These are phyloP conservation scores for Sebastiscus tertius DNA, from an alignment of 2,797 vertebrate species.

Conservation along the genomic window DNA sequence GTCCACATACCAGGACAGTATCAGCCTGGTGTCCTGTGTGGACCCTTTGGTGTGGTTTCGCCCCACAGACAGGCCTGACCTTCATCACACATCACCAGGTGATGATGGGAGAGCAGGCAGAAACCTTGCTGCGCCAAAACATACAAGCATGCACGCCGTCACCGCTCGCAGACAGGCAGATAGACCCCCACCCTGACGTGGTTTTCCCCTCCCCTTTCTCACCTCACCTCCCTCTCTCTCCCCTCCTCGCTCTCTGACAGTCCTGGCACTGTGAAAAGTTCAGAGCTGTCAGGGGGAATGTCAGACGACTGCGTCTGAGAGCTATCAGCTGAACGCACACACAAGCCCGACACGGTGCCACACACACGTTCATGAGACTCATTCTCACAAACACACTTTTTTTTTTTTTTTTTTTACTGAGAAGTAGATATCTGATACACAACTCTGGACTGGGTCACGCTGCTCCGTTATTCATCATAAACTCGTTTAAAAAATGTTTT, in stretches of 20 bases:
- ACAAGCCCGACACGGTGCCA: conserved; percentile 14
- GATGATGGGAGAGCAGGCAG: conserved; percentile 81
- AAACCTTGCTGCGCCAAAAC: conserved; percentile 69
- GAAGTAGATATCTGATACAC: conserved; percentile 40
- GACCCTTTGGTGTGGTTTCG: conserved; percentile 66
- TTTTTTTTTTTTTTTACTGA: not conserved
- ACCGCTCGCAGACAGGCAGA: conserved; percentile 31
- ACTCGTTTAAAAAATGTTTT: not conserved
- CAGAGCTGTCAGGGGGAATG: conserved; percentile 95
- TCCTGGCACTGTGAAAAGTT: conserved; percentile 92
- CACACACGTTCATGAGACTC: conserved; percentile 34
- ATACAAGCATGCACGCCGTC: conserved; percentile 42
- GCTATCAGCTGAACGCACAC: conserved; percentile 77
- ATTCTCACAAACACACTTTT: conserved; percentile 23
- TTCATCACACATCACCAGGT: conserved; percentile 87
- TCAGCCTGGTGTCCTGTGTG: conserved; percentile 33
- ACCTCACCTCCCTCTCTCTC: conserved; percentile 48
- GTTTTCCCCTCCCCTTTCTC: conserved; percentile 50
- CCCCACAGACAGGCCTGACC: conserved; percentile 81
- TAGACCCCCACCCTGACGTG: conserved; percentile 31
- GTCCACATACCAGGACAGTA: conserved; percentile 44
- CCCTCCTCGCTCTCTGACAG: conserved; percentile 74
- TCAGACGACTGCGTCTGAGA: conserved; percentile 79
- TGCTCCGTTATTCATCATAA: conserved; percentile 13
- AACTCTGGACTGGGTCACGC: conserved; percentile 23